Base-by-base conservation (phyloP, 2,113 vertebrate species). In the Petrocephalus zakoni region DNA sequence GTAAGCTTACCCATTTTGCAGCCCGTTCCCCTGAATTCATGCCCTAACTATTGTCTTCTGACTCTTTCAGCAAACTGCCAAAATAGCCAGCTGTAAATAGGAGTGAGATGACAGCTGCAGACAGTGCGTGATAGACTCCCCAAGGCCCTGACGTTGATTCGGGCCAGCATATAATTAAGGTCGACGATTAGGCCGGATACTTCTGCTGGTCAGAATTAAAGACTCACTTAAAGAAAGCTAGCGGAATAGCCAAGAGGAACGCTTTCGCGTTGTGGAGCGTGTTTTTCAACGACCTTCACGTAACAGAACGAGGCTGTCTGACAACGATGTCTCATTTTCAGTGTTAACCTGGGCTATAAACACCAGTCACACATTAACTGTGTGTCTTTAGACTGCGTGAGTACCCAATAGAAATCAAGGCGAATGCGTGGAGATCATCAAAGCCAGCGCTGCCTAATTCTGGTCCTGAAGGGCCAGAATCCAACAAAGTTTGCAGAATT, bases 51-150 rank as follows among this genome's bases (percentile, higher is more conserved):
- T 96, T 95, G 95, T 96, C 94, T 95, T 91, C 87, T 85, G 90
- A 88, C 90, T 89, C 85, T 90, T 91, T 92, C 88, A 90, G 89
- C 89, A 56, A 56, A 64, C 53, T 87, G 55, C 95, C 92, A 92
- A 95, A 96, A 96, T 94, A 95, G 94, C 95, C 93, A 92, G 93
- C 94, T 94, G 91, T 95, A 95, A 94, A 96, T 95, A 94, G 95
- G 95, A 93, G 94, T 91, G 94, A 90, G 92, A 91, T 95, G 96
- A 96, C 97, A 97, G 96, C 97, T 98, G 97, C 96, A 97, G 97
- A 96, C 95, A 94, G 95, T 91, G 90, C 90, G 94, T 96, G 96
- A 97, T 94, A 94, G 95, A 96, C 96, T 95, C 93, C 91, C 94
- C 93, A 96, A 25, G 96, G 97, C 96, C 95, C 94, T 46, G 92